A percentile compares a stretch with the other conserved stretches of the same genome.
Conservation (phyloP, 2,888 invertebrate species). For the Selenia dentaria region DNA sequence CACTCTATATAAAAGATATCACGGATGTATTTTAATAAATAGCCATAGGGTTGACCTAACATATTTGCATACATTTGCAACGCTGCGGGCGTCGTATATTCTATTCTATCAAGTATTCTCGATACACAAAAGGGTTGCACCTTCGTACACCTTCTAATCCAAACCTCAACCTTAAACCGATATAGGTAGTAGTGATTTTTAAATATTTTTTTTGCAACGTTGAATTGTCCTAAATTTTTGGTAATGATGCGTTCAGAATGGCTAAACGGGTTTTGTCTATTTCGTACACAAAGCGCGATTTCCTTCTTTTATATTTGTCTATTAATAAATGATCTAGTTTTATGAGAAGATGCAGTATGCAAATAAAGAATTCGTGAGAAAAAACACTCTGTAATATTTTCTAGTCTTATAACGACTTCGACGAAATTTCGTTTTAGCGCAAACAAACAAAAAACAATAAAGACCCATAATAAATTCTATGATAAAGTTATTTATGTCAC, state of each 20-base stretch:
- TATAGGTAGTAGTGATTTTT: background rate
- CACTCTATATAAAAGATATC: constrained; percentile 15
- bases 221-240: constrained; percentile 13
- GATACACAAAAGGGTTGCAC: constrained; percentile 41
- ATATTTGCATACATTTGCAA: constrained; percentile 63
- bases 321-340: constrained; percentile 59
- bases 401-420: background rate
- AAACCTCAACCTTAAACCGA: background rate
- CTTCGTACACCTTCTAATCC: constrained; percentile 5
- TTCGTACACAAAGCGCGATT: constrained; percentile 65
- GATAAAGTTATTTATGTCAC: too few species aligned
- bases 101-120: constrained; percentile 44
- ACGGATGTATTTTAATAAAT: constrained; percentile 24
- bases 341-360: constrained; percentile 46
- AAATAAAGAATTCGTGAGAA: constrained; percentile 66
- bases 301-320: constrained; percentile 47
- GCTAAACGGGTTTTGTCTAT: constrained; percentile 79
- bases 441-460: too few species aligned
- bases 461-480: too few species aligned
- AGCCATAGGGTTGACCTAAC: constrained; percentile 41
- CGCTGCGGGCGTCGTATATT: constrained; percentile 58
- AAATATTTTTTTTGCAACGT: constrained; percentile 12
- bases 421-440: too few species aligned
- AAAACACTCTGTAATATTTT: constrained; percentile 31
- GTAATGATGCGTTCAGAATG: constrained; percentile 75